Conservation (phyloP, 64 coral and sea anemone species). For the Pachyseris speciosa region DNA sequence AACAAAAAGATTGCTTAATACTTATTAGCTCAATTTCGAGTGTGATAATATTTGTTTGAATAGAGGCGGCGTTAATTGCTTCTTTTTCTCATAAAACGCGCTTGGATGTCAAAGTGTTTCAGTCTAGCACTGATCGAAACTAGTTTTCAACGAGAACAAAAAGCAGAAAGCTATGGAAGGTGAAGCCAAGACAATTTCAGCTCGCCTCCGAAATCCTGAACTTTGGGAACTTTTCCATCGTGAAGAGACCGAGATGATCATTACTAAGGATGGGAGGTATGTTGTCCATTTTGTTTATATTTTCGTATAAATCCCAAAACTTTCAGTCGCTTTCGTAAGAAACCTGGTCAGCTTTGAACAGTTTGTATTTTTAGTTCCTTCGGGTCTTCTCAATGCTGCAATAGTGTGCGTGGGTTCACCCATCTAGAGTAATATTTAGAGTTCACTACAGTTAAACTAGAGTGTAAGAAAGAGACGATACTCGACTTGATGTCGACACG, state of each 20-base stretch:
- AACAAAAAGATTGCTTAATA: conserved; percentile 1
- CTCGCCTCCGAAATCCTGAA: conserved; percentile 62
- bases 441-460: no score
- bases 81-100: background rate
- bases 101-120: background rate
- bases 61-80: background rate
- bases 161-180: conserved; percentile 27
- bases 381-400: no score
- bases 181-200: conserved; percentile 42
- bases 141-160: background rate
- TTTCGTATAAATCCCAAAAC: background rate
- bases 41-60: conserved; percentile 9
- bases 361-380: no score
- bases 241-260: conserved; percentile 90
- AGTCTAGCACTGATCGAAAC: background rate
- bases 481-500: no score
- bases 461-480: no score
- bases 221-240: conserved; percentile 70
- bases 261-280: conserved; percentile 90
- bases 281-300: conserved; percentile 36
- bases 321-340: no score
- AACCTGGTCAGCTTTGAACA: no score
- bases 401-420: no score
- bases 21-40: background rate
- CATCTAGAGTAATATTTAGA: no score